These are phyloP conservation scores for Prosopocoilus inquinatus DNA, from an alignment of 2,888 invertebrate species.

Conservation along the genomic window DNA sequence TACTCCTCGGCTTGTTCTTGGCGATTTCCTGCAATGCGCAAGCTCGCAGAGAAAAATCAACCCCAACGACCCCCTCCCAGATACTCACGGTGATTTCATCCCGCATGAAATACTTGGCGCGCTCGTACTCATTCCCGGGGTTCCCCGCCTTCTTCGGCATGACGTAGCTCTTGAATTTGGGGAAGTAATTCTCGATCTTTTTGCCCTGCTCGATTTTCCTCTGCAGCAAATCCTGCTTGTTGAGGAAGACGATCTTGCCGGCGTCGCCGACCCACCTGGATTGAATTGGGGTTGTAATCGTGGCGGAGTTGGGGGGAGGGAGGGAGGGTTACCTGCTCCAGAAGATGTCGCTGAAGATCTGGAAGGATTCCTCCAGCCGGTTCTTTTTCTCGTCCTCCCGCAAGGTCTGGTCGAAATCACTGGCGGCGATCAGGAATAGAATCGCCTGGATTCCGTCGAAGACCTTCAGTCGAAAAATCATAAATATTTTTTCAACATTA, in stretches of 20 bases:
- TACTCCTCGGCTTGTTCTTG: conserved; percentile 50
- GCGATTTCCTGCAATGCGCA: conserved; percentile 56
- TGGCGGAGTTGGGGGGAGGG: neutral
- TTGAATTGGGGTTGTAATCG: neutral
- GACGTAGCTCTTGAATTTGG: conserved; percentile 59
- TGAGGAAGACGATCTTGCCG: conserved; percentile 77
- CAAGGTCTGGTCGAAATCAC: conserved; percentile 75
- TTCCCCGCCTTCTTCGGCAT: conserved; percentile 50
- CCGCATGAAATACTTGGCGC: conserved; percentile 66
- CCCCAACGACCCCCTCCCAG: too few relatives aligned
- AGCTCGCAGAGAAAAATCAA: conserved; percentile 3
- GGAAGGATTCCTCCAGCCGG: conserved; percentile 68
- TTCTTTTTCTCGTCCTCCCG: conserved; percentile 71
- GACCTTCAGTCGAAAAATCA: conserved; percentile 53
- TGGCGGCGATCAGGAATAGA: conserved; percentile 75
- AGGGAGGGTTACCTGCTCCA: conserved; percentile 62
- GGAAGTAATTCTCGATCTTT: conserved; percentile 64
- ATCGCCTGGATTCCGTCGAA: conserved; percentile 82
- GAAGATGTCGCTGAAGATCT: conserved; percentile 75
- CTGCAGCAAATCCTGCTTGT: conserved; percentile 76
- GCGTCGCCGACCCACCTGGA: conserved; percentile 70
- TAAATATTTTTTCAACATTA: neutral
- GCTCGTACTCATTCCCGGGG: conserved; percentile 62
- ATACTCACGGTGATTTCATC: conserved; percentile 62
- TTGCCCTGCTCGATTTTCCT: conserved; percentile 68